Conservation (phyloP, 2,888 invertebrate genomes). For the Gasteruption jaculator region DNA sequence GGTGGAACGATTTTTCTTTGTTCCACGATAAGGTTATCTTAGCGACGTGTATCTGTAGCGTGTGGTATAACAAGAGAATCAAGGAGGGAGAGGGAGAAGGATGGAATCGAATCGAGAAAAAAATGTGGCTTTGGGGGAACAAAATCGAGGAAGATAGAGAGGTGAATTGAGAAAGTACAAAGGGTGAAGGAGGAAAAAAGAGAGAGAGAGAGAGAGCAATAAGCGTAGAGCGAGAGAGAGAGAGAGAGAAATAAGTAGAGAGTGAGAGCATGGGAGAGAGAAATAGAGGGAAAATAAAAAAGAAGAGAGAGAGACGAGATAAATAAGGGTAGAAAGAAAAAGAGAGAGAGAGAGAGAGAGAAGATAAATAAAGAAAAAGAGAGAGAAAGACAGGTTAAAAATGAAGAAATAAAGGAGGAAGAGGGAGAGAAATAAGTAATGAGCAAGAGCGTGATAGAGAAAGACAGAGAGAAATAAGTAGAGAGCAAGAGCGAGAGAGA, state of each 20-base stretch:
- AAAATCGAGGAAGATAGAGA: too few species aligned
- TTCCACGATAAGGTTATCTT: too few species aligned
- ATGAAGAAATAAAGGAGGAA: background rate
- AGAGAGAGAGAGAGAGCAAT: background rate
- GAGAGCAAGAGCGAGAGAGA: conserved; percentile 7
- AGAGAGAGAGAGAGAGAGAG: conserved; percentile 6
- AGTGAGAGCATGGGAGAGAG: conserved; percentile 8
- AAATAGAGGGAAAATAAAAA: conserved; percentile 6
- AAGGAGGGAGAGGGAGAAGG: too few species aligned
- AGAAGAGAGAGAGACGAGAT: conserved; percentile 11
- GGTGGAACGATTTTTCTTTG: too few species aligned
- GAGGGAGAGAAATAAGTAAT: background rate
- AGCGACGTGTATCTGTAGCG: too few species aligned
- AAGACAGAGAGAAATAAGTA: conserved; percentile 16
- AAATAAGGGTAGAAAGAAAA: background rate
- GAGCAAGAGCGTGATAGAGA: conserved; percentile 6
- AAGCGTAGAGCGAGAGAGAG: conserved; percentile 3
- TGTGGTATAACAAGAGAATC: too few species aligned
- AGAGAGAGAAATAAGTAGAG: conserved; percentile 4
- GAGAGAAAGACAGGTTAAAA: conserved; percentile 4
- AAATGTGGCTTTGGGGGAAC: too few species aligned
- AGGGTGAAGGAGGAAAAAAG: background rate
- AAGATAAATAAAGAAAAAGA: conserved; percentile 13
- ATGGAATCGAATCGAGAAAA: too few species aligned
- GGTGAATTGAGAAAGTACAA: background rate